phyloP scores from a whole-genome alignment of 1,140 invertebrate species.

The Megalopta genalis region DNA sequence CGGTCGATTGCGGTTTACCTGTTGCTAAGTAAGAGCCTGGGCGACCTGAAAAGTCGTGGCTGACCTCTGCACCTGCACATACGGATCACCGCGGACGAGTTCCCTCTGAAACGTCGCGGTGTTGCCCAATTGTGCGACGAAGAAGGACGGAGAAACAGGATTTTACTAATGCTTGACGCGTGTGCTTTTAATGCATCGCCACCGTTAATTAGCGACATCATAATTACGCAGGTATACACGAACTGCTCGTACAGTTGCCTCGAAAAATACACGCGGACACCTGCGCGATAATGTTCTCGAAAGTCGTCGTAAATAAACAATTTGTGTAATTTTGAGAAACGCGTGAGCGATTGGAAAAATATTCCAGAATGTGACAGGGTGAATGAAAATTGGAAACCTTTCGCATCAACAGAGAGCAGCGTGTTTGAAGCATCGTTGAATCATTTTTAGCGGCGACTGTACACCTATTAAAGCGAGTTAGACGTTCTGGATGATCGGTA shows the following conservation, averaged over 20 bases:
- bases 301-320: no score
- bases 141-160: slow-evolving; percentile 16
- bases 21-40: slow-evolving; percentile 31
- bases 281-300: no score
- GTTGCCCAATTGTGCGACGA: slow-evolving; percentile 42
- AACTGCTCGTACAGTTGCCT: background rate
- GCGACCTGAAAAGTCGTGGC: slow-evolving; percentile 18
- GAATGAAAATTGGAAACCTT: no score
- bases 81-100: slow-evolving; percentile 27
- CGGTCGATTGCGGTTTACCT: slow-evolving; percentile 1
- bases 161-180: background rate
- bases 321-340: no score
- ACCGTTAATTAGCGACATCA: background rate
- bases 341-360: no score
- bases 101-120: slow-evolving; percentile 10
- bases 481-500: background rate
- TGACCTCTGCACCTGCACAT: slow-evolving; percentile 35
- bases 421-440: no score
- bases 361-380: no score
- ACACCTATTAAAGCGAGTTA: background rate
- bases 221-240: background rate
- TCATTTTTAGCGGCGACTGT: background rate
- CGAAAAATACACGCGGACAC: no score
- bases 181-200: no score
- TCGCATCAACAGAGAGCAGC: no score